These are phyloP conservation scores for Drosophila kuntzei DNA, from an alignment of 2,888 invertebrate genomes.

Conservation along the genomic window DNA sequence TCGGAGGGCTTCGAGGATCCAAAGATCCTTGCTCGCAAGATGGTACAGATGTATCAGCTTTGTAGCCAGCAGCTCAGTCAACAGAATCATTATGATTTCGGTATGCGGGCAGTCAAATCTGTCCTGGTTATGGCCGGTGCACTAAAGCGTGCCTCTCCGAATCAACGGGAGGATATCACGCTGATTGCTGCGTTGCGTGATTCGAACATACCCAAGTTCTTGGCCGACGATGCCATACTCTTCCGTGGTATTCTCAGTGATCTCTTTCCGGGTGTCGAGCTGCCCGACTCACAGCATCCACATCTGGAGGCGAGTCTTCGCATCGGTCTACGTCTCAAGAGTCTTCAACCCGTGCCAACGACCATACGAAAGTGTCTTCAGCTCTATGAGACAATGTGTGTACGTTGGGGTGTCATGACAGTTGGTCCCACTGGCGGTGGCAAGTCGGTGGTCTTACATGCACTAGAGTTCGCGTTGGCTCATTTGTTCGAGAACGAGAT, in stretches of 20 bases:
- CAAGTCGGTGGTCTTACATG: conserved; percentile 92
- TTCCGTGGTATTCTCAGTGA: conserved; percentile 96
- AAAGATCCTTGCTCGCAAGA: conserved; percentile 93
- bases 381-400: conserved; percentile 95
- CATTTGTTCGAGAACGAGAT: conserved; percentile 88
- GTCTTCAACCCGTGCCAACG: conserved; percentile 88
- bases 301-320: conserved; percentile 89
- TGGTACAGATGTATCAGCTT: conserved; percentile 96
- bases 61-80: conserved; percentile 96
- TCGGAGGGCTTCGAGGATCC: conserved; percentile 97
- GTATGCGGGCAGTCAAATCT: conserved; percentile 97
- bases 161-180: conserved; percentile 93
- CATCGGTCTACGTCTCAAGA: conserved; percentile 86
- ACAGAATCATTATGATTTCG: conserved; percentile 97
- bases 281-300: conserved; percentile 93
- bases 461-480: conserved; percentile 89
- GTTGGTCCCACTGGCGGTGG: conserved; percentile 96
- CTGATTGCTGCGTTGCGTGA: conserved; percentile 94
- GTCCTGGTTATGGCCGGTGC: conserved; percentile 97
- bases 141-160: conserved; percentile 93
- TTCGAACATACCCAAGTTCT: conserved; percentile 95
- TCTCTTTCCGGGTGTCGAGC: conserved; percentile 92
- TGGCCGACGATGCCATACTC: conserved; percentile 92
- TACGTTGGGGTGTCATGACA: conserved; percentile 96
- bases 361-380: conserved; percentile 88